Conservation (phyloP, 2,888 invertebrate genomes). For the Spodoptera littoralis region DNA sequence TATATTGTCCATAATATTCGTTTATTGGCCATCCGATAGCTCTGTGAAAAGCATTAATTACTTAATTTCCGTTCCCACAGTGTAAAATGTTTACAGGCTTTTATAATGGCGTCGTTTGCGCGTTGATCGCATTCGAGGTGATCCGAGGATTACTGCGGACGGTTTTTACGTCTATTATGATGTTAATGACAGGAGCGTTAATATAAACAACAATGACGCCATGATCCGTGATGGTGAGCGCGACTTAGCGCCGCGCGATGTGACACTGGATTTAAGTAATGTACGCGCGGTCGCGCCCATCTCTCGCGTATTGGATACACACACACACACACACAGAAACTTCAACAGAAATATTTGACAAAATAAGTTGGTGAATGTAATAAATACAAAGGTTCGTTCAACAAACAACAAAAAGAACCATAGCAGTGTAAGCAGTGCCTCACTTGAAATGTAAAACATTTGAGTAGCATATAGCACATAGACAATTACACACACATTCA, state of each 20-base stretch:
- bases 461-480: neutral
- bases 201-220: constrained; percentile 30
- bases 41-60: constrained; percentile 48
- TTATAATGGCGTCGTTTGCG: constrained; percentile 43
- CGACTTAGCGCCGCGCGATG: constrained; percentile 1
- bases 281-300: no score
- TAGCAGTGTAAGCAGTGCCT: neutral
- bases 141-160: constrained; percentile 42
- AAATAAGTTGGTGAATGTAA: no score
- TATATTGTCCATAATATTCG: constrained; percentile 36
- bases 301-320: no score
- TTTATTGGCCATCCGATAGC: constrained; percentile 41
- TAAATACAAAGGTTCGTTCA: neutral
- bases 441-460: constrained; percentile 13
- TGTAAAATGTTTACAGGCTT: constrained; percentile 47
- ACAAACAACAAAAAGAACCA: constrained; percentile 5
- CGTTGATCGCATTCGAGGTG: constrained; percentile 35
- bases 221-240: constrained; percentile 12
- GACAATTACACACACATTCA: neutral
- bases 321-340: no score
- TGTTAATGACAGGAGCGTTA: constrained; percentile 34
- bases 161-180: constrained; percentile 48
- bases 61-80: constrained; percentile 48
- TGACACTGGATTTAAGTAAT: no score
- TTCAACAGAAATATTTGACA: no score